phyloP scores from a whole-genome alignment of 2,113 vertebrate species.

The Coturnix japonica region DNA sequence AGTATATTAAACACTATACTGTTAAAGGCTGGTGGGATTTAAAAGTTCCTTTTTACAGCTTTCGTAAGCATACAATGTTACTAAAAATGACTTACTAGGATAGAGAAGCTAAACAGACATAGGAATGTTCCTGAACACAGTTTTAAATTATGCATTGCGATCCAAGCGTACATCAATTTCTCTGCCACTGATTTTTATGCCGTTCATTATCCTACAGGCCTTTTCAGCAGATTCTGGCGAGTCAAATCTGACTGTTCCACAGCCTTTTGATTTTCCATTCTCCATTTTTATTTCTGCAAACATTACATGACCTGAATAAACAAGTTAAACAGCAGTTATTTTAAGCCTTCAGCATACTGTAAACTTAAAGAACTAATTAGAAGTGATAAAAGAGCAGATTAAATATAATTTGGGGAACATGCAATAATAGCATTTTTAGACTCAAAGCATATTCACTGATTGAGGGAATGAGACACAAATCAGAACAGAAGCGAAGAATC shows the following conservation, averaged over 20 bases:
- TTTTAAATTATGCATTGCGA: conserved; percentile 89
- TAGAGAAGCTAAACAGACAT: conserved; percentile 90
- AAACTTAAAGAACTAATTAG: conserved; percentile 31
- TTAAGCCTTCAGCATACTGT: conserved; percentile 10
- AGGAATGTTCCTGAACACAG: conserved; percentile 81
- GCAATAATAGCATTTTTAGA: neutral
- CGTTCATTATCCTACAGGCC: conserved; percentile 97
- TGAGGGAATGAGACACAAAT: neutral
- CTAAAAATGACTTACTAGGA: conserved; percentile 89
- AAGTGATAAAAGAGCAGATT: neutral
- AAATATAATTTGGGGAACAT: neutral
- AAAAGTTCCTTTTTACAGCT: conserved; percentile 82
- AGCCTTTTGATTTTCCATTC: conserved; percentile 97
- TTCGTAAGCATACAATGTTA: conserved; percentile 81
- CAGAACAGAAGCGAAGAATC: neutral
- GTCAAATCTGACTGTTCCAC: conserved; percentile 96
- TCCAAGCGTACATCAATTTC: conserved; percentile 98
- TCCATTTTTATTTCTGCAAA: conserved; percentile 99
- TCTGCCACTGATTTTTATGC: conserved; percentile 97
- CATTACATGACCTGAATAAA: conserved; percentile 93
- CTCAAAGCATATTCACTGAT: neutral
- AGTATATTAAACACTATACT: conserved; percentile 87
- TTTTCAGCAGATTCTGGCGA: conserved; percentile 95
- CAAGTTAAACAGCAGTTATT: conserved; percentile 66
- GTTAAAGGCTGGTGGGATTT: conserved; percentile 84